Base-by-base conservation (phyloP, 2,888 invertebrate species). In the Macrophya alboannulata region DNA sequence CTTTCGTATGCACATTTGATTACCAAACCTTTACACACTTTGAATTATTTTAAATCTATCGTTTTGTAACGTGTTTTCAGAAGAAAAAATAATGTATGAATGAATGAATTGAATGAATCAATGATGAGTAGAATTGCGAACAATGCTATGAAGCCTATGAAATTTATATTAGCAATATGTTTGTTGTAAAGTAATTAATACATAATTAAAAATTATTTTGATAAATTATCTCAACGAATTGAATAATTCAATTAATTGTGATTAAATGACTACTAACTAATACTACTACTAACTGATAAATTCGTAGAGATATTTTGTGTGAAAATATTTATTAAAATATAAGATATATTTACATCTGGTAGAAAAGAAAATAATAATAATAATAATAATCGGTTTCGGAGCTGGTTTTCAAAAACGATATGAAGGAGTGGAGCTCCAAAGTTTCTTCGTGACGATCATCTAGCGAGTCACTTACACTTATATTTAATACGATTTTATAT, bases 301-400 rank as follows among this genome's bases (percentile, higher is more conserved):
- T 62, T 10, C 0, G 21, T 21, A 12, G 48, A 48, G 48, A 25
- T 25, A 25, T 81, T 81, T 81, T 86, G 59, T 79, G 59, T 86
- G 83, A 87, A 86, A 86, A 83, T 86, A 87, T 89, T 89, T 89
- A 88, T 88, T 89, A 88, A 89, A 89, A 89, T 88, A 87, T 86
- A 88, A 86, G 87, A 74, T 81, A 85, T 86, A 87, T 88, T 84
- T 87, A 88, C 85, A 86, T 87, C 86, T 82, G 87, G 86, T 88
- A 85, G 87, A 87, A 86, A 88, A 87, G 85, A 82, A 86, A 84
- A 86, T 87, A 87, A 84, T 86, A 84, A 86, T n/a, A 40, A 62
- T 62, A 17, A 62, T 21, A 8, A 21, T 15, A 40, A 40, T 4
- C 9, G 71, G 15, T 6, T 62, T 12, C 10, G 43, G 43, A 12